Evolutionary conservation across 2,888 invertebrate genomes (phyloP), one percentile per base, ranked within the genome.

Genomic region (Hyles lineata): DNA sequence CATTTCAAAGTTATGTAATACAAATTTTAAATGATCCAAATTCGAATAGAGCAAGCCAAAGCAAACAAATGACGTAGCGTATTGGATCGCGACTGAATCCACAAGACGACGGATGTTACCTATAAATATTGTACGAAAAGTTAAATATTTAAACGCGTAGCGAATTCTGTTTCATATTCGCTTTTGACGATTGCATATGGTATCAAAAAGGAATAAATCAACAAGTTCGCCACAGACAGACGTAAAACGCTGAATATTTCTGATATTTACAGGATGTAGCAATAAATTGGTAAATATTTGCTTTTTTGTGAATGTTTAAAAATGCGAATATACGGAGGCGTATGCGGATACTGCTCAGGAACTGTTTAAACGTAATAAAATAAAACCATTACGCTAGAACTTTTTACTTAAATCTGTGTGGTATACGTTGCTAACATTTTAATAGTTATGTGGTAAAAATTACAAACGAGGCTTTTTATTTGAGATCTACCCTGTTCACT

Each of bases 121-220:
- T 67, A 67, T 67, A 67, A 67, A 67, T 67, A 67, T 67, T 67
- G 67, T 67, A 67, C 67, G 67, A 50, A 67, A 67, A 67, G 74
- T 72, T 67, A 63, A 75, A 74, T 77, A 75, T 77, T 74, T 70
- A 77, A 72, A 76, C 70, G 61, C 78, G 82, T 84, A 79, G 80
- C 79, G 83, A 79, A 86, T 83, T 85, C 82, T 75, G 80, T 81
- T 84, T 80, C 81, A 78, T 82, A 78, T 83, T 80, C 79, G 84
- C 71, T 62, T 67, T 62, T 62, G 83, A 80, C 79, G 83, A 81
- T 80, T 83, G 82, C 81, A 83, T 79, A 81, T 78, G 78, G 77
- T 75, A 78, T 80, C 82, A 80, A 81, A 84, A 79, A 81, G 78
- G 79, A 79, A 80, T 81, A 82, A 80, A 82, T 85, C 81, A 84